Percentiles rank a stretch among this genome's conserved stretches.
Evolutionary conservation across 92 coral and sea anemone genomes (phyloP).

Genomic region (Porites divaricata): DNA sequence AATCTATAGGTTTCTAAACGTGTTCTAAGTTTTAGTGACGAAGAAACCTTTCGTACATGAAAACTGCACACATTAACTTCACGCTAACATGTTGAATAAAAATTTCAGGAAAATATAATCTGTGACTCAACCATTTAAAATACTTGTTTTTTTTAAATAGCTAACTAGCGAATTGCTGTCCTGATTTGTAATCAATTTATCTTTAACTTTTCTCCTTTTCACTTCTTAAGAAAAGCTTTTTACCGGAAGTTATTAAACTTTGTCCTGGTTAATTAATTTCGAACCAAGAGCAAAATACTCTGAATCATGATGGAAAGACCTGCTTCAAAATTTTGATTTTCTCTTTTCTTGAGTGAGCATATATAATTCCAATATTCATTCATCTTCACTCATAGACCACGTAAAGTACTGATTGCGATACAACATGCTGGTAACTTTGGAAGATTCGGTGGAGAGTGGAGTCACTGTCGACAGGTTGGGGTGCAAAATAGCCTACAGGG

Average conservation of each 20-base stretch:
- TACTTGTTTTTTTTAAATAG: too few relatives aligned
- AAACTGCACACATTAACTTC: too few relatives aligned
- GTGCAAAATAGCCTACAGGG: not conserved
- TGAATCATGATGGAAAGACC: not conserved
- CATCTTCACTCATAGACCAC: not conserved
- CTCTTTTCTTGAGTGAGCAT: too few relatives aligned
- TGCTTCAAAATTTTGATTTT: not conserved
- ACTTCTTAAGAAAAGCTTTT: not conserved
- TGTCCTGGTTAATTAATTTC: not conserved
- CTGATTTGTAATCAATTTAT: not conserved
- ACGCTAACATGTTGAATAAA: too few relatives aligned
- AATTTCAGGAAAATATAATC: too few relatives aligned
- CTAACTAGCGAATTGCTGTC: too few relatives aligned
- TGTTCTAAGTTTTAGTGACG: too few relatives aligned
- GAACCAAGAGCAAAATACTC: not conserved
- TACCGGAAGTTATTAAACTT: slow-evolving; percentile 45
- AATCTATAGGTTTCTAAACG: too few relatives aligned
- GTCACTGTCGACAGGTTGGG: slow-evolving; percentile 16
- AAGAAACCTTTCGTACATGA: too few relatives aligned
- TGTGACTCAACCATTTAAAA: too few relatives aligned
- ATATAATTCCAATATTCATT: slow-evolving; percentile 19
- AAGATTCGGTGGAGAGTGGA: not conserved
- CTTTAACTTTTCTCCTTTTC: not conserved
- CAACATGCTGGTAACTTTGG: slow-evolving; percentile 3
- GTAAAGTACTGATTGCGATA: not conserved